Conservation (phyloP, 2,888 invertebrate species). For the Andrena praecox region DNA sequence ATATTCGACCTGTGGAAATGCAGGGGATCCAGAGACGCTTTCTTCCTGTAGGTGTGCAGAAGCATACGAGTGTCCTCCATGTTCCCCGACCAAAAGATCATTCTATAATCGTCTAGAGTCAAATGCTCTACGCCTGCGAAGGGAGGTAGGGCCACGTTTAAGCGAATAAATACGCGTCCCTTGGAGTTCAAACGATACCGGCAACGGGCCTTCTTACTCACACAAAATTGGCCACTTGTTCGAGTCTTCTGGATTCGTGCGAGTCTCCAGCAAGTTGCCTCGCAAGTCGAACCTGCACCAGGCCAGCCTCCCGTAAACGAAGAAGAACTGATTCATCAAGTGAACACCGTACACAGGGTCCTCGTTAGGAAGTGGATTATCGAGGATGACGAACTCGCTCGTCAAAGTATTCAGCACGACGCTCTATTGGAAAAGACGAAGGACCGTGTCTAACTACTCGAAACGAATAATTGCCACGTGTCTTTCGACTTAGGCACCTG, state of each 20-base stretch:
- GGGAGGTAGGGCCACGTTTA: slow-evolving; percentile 37
- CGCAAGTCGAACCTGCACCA: slow-evolving; percentile 93
- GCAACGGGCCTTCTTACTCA: slow-evolving; percentile 80
- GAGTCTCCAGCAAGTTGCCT: slow-evolving; percentile 89
- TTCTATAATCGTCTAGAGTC: slow-evolving; percentile 89
- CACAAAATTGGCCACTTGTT: slow-evolving; percentile 91
- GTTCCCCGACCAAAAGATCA: slow-evolving; percentile 93
- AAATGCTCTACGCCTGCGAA: slow-evolving; percentile 89
- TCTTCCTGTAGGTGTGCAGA: slow-evolving; percentile 87
- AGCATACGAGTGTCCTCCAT: slow-evolving; percentile 91
- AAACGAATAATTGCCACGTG: not conserved
- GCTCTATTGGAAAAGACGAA: slow-evolving; percentile 86
- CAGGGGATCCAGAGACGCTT: slow-evolving; percentile 86
- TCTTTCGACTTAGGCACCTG: slow-evolving; percentile 87
- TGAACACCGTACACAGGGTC: slow-evolving; percentile 88
- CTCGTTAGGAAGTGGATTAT: slow-evolving; percentile 92
- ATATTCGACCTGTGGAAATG: slow-evolving; percentile 86
- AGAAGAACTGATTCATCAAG: slow-evolving; percentile 90
- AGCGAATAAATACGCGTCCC: not conserved
- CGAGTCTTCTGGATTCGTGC: slow-evolving; percentile 86
- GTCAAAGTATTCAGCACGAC: slow-evolving; percentile 96
- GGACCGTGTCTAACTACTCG: not conserved
- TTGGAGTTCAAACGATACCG: not conserved
- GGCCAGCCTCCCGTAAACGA: slow-evolving; percentile 91
- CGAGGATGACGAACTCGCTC: slow-evolving; percentile 95